Evolutionary conservation across 92 coral and sea anemone genomes (phyloP).

Genomic region (Parazoanthus darwini): DNA sequence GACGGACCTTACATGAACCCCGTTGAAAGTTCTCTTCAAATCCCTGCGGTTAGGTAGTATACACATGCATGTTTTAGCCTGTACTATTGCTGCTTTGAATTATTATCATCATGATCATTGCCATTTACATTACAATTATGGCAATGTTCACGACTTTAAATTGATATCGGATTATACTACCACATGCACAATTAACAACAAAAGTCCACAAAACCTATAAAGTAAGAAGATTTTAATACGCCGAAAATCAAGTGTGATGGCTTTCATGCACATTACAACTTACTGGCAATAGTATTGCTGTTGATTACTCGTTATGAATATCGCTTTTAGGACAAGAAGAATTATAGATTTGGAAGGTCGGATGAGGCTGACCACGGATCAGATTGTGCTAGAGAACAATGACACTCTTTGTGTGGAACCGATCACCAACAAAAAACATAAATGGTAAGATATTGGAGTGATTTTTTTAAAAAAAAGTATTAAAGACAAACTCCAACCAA

Average conservation of each 20-base stretch:
- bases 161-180: not conserved
- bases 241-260: not conserved
- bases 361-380: constrained; percentile 49
- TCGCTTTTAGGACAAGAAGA: constrained; percentile 57
- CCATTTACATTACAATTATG: too few species aligned
- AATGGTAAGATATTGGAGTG: constrained; percentile 56
- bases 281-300: not conserved
- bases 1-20: too few species aligned
- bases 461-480: too few species aligned
- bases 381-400: constrained; percentile 71
- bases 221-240: not conserved
- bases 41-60: too few species aligned
- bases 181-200: not conserved
- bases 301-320: not conserved
- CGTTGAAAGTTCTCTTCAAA: too few species aligned
- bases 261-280: too few species aligned
- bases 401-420: constrained; percentile 57
- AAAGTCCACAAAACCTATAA: not conserved
- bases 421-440: constrained; percentile 35
- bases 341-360: constrained; percentile 59
- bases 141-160: too few species aligned
- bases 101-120: too few species aligned
- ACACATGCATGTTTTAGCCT: too few species aligned
- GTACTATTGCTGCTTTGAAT: too few species aligned
- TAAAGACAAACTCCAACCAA: too few species aligned